A percentile compares a stretch with the other conserved stretches of the same genome.
These are phyloP conservation scores for Indicator indicator DNA, from an alignment of 2,113 vertebrate species.

Conservation along the genomic window DNA sequence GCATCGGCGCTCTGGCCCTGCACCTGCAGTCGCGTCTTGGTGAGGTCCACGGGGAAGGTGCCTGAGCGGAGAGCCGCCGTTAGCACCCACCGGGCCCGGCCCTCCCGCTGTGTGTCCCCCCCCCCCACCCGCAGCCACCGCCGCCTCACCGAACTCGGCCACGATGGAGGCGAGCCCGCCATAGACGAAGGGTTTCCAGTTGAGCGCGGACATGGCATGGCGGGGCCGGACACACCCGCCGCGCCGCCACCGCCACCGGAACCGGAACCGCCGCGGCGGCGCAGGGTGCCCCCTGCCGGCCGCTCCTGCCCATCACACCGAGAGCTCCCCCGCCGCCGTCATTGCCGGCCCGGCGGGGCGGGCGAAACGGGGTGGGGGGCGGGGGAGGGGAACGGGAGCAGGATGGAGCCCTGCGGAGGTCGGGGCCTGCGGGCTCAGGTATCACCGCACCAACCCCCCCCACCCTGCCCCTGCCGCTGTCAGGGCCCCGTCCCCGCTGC, in stretches of 20 bases:
- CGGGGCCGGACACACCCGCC: not conserved
- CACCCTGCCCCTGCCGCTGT: not conserved
- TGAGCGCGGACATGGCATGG: constrained; percentile 88
- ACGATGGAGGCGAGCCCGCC: constrained; percentile 95
- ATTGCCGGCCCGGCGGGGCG: too few relatives aligned
- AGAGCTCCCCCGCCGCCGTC: too few relatives aligned
- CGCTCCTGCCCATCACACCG: too few relatives aligned
- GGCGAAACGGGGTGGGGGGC: too few relatives aligned
- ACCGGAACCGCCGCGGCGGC: not conserved
- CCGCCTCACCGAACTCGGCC: constrained; percentile 90
- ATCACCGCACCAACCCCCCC: too few relatives aligned
- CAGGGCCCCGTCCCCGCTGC: not conserved
- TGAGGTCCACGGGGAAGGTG: constrained; percentile 93
- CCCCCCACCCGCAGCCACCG: not conserved
- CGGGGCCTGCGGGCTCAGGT: too few relatives aligned
- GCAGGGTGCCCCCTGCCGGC: too few relatives aligned
- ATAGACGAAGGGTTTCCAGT: constrained; percentile 97
- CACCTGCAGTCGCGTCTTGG: constrained; percentile 94
- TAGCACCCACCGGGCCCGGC: not conserved
- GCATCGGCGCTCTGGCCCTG: constrained; percentile 88
- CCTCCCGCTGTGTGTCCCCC: not conserved
- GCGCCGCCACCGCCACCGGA: not conserved
- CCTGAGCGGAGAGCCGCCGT: constrained; percentile 70
- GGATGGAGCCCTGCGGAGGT: too few relatives aligned
- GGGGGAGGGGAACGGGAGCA: too few relatives aligned